Conservation (phyloP, 2,797 vertebrate species). For the Chelmon rostratus region DNA sequence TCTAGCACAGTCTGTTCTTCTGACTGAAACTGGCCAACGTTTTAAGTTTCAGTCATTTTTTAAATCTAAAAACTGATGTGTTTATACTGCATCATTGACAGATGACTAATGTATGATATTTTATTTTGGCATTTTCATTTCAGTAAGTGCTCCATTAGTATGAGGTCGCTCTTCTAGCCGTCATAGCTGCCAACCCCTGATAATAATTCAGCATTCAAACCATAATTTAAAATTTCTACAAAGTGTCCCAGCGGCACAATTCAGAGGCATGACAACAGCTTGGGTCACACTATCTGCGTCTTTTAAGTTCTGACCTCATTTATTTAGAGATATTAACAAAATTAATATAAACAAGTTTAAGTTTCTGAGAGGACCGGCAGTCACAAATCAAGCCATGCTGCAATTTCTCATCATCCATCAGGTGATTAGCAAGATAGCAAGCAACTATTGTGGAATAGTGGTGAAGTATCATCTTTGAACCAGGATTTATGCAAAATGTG, state of each 20-base stretch:
- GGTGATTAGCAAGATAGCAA: neutral
- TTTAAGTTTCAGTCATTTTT: conserved; percentile 36
- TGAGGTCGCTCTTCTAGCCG: conserved; percentile 27
- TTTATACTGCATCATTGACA: conserved; percentile 46
- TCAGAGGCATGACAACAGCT: conserved; percentile 6
- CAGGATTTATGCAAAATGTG: too few species aligned
- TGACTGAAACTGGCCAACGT: conserved; percentile 28
- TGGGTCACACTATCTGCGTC: neutral
- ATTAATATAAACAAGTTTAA: conserved; percentile 1
- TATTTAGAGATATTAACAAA: neutral
- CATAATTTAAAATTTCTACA: conserved; percentile 24
- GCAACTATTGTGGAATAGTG: too few species aligned
- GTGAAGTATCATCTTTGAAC: too few species aligned
- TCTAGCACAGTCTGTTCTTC: conserved; percentile 43
- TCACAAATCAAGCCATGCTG: neutral
- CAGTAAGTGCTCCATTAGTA: conserved; percentile 66
- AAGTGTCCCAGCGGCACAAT: neutral
- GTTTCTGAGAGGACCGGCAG: neutral
- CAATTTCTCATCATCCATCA: neutral
- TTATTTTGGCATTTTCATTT: conserved; percentile 71
- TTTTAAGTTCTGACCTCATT: conserved; percentile 6
- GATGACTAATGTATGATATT: conserved; percentile 58
- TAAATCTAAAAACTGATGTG: conserved; percentile 21
- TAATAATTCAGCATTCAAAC: conserved; percentile 54
- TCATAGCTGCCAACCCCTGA: conserved; percentile 40